Conservation (phyloP, 37 sponge, comb jelly and placozoan genomes). For the Oopsacas minuta region DNA sequence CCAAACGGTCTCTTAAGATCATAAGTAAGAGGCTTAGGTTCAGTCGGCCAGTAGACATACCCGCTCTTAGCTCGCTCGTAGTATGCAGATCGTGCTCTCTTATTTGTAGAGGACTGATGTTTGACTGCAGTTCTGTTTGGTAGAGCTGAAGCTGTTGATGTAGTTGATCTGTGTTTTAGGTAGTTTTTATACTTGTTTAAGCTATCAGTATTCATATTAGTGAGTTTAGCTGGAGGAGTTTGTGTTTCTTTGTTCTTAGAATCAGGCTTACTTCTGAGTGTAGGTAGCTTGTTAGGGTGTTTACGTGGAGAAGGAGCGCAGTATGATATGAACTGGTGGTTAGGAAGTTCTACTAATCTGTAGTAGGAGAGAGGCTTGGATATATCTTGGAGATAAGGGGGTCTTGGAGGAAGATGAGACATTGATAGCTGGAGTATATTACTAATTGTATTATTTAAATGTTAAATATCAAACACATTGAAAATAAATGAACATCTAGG, state of each 20-base stretch:
- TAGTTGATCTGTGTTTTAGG: not conserved
- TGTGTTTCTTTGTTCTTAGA: not conserved
- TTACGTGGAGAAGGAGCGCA: not conserved
- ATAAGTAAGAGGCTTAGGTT: not conserved
- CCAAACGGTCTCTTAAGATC: constrained; percentile 14
- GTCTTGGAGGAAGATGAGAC: too few species aligned
- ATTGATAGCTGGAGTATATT: too few species aligned
- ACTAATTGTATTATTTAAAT: too few species aligned
- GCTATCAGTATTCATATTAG: not conserved
- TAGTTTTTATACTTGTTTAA: not conserved
- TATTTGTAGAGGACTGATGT: not conserved
- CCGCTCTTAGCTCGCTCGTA: constrained; percentile 9
- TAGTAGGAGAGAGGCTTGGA: not conserved
- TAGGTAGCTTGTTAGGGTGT: not conserved
- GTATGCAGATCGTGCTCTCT: not conserved
- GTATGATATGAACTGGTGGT: constrained; percentile 13
- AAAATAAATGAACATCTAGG: too few species aligned
- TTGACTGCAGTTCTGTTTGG: not conserved
- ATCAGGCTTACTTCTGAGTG: not conserved
- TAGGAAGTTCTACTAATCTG: not conserved
- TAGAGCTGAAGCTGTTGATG: not conserved
- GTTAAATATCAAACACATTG: too few species aligned
- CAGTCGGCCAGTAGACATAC: constrained; percentile 7
- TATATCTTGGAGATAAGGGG: not conserved
- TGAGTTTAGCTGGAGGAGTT: not conserved